Percentiles rank a stretch among this genome's conserved stretches.
These are phyloP conservation scores for Marronus borbonicus DNA, from an alignment of 2,888 invertebrate genomes.

Conservation along the genomic window DNA sequence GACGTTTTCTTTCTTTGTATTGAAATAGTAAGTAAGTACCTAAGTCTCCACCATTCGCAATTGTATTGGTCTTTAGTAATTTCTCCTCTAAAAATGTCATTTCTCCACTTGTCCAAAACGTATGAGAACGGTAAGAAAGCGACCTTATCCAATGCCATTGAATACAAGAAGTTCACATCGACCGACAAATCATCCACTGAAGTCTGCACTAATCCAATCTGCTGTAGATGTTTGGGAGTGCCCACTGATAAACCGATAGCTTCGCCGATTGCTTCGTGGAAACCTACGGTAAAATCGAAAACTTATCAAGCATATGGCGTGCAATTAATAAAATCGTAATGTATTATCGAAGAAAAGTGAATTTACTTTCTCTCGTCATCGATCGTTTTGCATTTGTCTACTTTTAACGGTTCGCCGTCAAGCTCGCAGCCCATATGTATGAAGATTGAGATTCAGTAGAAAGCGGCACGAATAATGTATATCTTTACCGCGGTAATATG, in stretches of 20 bases:
- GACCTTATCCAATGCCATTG: constrained; percentile 89
- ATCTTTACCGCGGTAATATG: constrained; percentile 3
- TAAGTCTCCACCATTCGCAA: constrained; percentile 90
- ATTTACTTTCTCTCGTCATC: constrained; percentile 23
- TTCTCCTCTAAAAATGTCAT: constrained; percentile 86
- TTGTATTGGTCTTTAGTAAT: constrained; percentile 85
- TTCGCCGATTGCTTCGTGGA: constrained; percentile 95
- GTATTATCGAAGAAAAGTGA: constrained; percentile 25
- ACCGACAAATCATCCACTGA: constrained; percentile 86
- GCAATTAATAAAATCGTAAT: constrained; percentile 20
- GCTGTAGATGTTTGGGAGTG: constrained; percentile 88
- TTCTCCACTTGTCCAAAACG: constrained; percentile 89
- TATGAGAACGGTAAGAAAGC: constrained; percentile 88
- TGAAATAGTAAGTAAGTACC: constrained; percentile 70
- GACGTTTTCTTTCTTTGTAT: too few species aligned
- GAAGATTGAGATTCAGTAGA: constrained; percentile 16
- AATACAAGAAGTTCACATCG: constrained; percentile 89
- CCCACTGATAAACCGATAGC: constrained; percentile 88
- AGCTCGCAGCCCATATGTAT: constrained; percentile 17
- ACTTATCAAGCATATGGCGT: constrained; percentile 22
- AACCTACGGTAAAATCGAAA: constrained; percentile 74
- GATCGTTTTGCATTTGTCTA: background rate
- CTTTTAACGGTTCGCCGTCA: background rate
- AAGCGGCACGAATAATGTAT: background rate
- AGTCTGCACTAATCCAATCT: constrained; percentile 85